Evolutionary conservation across 2,797 vertebrate species (phyloP).

Genomic region (Hybognathus amarus): DNA sequence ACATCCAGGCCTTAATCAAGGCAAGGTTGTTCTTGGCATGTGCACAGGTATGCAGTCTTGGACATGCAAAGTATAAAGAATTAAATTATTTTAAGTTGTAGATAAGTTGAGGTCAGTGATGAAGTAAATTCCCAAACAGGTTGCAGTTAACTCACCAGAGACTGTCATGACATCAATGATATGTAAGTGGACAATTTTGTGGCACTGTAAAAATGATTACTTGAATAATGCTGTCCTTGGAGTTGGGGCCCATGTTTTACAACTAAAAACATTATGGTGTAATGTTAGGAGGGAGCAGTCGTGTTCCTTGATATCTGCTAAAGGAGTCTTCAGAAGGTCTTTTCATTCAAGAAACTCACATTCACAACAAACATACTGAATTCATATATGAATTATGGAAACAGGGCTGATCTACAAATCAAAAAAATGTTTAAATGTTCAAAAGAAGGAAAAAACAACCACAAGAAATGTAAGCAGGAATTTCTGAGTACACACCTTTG

Average conservation of each 20-base stretch:
- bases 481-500: slow-evolving; percentile 18
- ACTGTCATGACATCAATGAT: slow-evolving; percentile 46
- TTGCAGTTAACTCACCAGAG: slow-evolving; percentile 46
- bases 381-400: background rate
- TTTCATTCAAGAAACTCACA: background rate
- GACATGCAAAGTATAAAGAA: slow-evolving; percentile 54
- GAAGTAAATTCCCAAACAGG: slow-evolving; percentile 46
- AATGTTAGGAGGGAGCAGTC: background rate
- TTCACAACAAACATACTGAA: background rate
- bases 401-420: background rate
- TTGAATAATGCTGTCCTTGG: slow-evolving; percentile 45
- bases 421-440: background rate
- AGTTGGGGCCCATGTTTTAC: slow-evolving; percentile 34
- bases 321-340: background rate
- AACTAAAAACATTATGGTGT: slow-evolving; percentile 24
- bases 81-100: slow-evolving; percentile 47
- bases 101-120: slow-evolving; percentile 44
- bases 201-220: slow-evolving; percentile 50
- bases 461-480: background rate
- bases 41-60: slow-evolving; percentile 51
- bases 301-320: slow-evolving; percentile 31
- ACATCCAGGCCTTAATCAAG: slow-evolving; percentile 57
- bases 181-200: slow-evolving; percentile 52
- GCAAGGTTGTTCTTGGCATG: slow-evolving; percentile 60
- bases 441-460: slow-evolving; percentile 7